Conservation (phyloP, 2,113 vertebrate species). For the Hypocryptadius cinnamomeus region DNA sequence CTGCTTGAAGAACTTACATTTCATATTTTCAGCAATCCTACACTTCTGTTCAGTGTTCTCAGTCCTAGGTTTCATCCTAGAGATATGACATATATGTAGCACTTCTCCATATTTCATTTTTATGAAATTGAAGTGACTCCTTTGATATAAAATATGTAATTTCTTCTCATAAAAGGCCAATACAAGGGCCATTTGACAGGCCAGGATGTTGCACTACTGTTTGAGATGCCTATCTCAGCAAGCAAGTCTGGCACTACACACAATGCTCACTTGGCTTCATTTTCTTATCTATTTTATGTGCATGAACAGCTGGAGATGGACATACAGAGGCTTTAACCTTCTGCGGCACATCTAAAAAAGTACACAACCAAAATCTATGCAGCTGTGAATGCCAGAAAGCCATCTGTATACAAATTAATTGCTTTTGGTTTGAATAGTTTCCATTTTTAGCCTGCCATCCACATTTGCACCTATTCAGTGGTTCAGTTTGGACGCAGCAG, state of each 20-base stretch:
- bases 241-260: background rate
- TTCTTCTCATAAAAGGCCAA: conserved; percentile 22
- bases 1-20: background rate
- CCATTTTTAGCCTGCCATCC: conserved; percentile 15
- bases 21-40: background rate
- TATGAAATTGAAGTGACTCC: background rate
- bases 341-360: background rate
- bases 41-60: background rate
- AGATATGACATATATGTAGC: background rate
- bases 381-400: conserved; percentile 39
- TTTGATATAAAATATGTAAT: conserved; percentile 22
- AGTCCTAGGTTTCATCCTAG: background rate
- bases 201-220: conserved; percentile 20
- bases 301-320: conserved; percentile 48
- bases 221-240: conserved; percentile 18
- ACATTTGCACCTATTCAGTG: conserved; percentile 39
- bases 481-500: background rate
- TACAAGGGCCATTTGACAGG: conserved; percentile 1
- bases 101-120: conserved; percentile 18
- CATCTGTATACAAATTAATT: conserved; percentile 43
- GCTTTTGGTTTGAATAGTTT: conserved; percentile 22
- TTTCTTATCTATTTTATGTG: conserved; percentile 41
- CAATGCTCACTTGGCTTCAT: conserved; percentile 28
- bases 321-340: conserved; percentile 3
- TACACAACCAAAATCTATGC: conserved; percentile 20